Evolutionary conservation across 2,797 vertebrate genomes (phyloP).

Genomic region (Lerista edwardsae): DNA sequence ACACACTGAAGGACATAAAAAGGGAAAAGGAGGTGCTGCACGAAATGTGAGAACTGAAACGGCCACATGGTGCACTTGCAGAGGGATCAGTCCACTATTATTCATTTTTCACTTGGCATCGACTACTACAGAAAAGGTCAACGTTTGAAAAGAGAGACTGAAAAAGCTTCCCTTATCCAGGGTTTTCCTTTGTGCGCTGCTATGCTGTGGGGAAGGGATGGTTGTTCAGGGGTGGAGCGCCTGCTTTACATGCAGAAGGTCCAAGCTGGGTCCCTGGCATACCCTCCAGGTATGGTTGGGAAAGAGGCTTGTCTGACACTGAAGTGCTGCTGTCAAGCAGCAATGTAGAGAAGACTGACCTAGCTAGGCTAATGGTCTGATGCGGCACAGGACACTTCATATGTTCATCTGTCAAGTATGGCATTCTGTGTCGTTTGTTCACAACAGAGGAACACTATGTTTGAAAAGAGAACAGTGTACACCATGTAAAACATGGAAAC

Average conservation of each 20-base stretch:
- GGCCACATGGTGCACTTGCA: slow-evolving; percentile 78
- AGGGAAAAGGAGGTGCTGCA: background rate
- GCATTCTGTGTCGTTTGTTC: slow-evolving; percentile 39
- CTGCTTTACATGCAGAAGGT: no score
- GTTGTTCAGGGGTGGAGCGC: no score
- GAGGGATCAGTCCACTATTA: slow-evolving; percentile 77
- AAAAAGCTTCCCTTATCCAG: slow-evolving; percentile 75
- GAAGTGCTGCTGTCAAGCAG: no score
- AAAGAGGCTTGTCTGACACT: no score
- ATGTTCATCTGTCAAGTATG: slow-evolving; percentile 21
- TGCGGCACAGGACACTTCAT: no score
- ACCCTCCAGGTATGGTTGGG: no score
- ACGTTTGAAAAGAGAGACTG: slow-evolving; percentile 84
- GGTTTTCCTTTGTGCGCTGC: slow-evolving; percentile 42
- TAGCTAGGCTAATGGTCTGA: no score
- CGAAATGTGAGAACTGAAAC: slow-evolving; percentile 61
- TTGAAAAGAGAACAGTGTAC: slow-evolving; percentile 45
- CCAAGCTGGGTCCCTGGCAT: no score
- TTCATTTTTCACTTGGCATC: slow-evolving; percentile 81
- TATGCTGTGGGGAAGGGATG: background rate
- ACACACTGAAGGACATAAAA: slow-evolving; percentile 32
- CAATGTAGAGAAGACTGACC: no score
- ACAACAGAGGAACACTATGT: slow-evolving; percentile 41
- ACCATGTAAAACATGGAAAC: slow-evolving; percentile 15
- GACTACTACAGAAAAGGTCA: slow-evolving; percentile 81